Conservation (phyloP, 2,888 invertebrate species). For the Callimorpha dominula region DNA sequence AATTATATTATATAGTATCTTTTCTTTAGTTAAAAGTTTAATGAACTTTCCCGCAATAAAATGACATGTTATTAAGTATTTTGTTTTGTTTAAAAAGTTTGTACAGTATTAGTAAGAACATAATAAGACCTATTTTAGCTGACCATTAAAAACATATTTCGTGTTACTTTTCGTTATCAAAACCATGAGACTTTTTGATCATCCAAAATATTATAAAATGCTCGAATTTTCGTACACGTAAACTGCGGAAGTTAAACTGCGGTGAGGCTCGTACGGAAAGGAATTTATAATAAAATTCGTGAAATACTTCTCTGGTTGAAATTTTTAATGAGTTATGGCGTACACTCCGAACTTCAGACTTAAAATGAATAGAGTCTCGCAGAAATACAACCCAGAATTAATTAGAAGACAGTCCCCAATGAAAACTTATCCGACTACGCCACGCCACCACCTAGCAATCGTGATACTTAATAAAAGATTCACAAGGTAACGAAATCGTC, state of each 20-base stretch:
- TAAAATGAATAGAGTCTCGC: constrained; percentile 58
- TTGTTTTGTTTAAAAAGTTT: background rate
- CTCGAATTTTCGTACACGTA: constrained; percentile 52
- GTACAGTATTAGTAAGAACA: background rate
- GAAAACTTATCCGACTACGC: constrained; percentile 62
- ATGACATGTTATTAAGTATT: no score
- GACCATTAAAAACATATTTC: constrained; percentile 45
- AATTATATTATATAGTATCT: no score
- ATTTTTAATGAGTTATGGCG: constrained; percentile 69
- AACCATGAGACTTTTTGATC: constrained; percentile 49
- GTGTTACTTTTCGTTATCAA: constrained; percentile 47
- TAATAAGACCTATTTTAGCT: background rate
- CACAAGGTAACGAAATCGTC: constrained; percentile 62
- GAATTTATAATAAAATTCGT: constrained; percentile 61
- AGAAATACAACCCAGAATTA: constrained; percentile 70
- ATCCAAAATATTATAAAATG: constrained; percentile 50
- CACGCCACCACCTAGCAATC: constrained; percentile 69
- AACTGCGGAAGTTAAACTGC: constrained; percentile 52
- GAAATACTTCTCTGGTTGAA: constrained; percentile 56
- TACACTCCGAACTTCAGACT: constrained; percentile 51
- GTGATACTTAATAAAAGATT: constrained; percentile 60
- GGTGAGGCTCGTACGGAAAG: constrained; percentile 36
- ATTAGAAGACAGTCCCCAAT: constrained; percentile 66
- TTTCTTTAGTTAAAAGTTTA: no score
- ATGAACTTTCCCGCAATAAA: no score